phyloP scores from a whole-genome alignment of 2,888 invertebrate genomes.

The Sarcophaga variegata region DNA sequence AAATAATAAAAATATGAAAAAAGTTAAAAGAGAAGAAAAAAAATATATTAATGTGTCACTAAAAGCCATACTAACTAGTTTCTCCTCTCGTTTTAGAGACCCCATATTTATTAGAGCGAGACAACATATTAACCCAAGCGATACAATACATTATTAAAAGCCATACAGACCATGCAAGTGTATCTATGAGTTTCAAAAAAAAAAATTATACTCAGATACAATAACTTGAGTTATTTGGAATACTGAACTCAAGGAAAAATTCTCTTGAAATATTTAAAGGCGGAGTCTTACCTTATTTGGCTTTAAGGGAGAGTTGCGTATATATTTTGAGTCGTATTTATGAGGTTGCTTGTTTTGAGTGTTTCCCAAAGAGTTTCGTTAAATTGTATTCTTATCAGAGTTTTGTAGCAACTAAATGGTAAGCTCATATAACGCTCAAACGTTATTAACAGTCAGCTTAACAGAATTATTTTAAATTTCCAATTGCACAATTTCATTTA shows the following conservation, averaged over 20 bases:
- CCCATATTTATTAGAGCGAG: slow-evolving; percentile 69
- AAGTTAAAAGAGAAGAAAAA: not conserved
- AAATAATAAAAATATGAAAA: not conserved
- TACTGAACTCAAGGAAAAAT: slow-evolving; percentile 24
- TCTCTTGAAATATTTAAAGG: slow-evolving; percentile 29
- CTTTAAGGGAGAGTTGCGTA: slow-evolving; percentile 34
- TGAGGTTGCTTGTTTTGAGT: not conserved
- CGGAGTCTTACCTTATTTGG: slow-evolving; percentile 52
- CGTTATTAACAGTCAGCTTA: slow-evolving; percentile 28
- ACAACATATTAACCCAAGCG: slow-evolving; percentile 60
- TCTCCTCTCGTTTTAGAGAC: slow-evolving; percentile 56
- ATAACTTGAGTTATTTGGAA: slow-evolving; percentile 13
- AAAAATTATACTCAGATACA: slow-evolving; percentile 23
- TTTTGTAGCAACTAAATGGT: slow-evolving; percentile 12
- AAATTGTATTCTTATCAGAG: slow-evolving; percentile 55
- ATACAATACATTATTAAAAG: slow-evolving; percentile 38
- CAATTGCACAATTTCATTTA: slow-evolving; percentile 3
- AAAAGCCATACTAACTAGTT: slow-evolving; percentile 66
- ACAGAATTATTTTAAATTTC: slow-evolving; percentile 15
- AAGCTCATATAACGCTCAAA: not conserved
- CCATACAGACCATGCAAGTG: not conserved
- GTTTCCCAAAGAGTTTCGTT: slow-evolving; percentile 48
- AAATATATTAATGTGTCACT: slow-evolving; percentile 67
- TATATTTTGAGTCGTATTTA: not conserved
- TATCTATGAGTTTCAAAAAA: not conserved